phyloP scores from a whole-genome alignment of 2,797 vertebrate genomes.

The Sebastes kiyomatsui region DNA sequence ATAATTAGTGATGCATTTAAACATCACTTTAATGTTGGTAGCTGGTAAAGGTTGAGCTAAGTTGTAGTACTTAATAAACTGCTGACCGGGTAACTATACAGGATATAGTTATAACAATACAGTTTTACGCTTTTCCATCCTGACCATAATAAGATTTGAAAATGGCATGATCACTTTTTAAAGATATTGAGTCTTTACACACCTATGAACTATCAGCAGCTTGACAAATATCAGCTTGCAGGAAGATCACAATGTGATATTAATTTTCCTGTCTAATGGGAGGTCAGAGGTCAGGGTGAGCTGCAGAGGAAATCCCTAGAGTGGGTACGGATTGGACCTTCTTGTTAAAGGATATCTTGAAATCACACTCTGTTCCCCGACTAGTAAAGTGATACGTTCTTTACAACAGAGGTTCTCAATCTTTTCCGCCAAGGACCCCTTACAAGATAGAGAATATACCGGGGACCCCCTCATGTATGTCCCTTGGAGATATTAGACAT shows the following conservation, averaged over 20 bases:
- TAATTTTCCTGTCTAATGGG: neutral
- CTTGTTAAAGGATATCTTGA: neutral
- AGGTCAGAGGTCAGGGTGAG: slow-evolving; percentile 4
- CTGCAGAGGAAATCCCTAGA: neutral
- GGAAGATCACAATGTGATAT: neutral
- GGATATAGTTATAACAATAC: neutral
- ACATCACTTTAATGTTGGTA: neutral
- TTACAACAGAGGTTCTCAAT: neutral
- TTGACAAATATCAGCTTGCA: neutral
- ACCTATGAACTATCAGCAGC: neutral
- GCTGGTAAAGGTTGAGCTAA: neutral
- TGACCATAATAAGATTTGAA: neutral
- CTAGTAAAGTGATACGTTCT: neutral
- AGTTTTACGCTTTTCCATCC: neutral
- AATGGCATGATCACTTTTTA: neutral
- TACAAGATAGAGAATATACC: no score
- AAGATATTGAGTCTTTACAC: neutral
- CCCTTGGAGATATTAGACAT: no score
- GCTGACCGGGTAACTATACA: neutral
- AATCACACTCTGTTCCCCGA: neutral
- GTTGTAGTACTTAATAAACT: neutral
- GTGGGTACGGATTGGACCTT: neutral
- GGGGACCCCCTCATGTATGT: no score
- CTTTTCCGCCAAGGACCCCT: neutral
- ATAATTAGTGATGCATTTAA: neutral